A percentile compares a stretch with the other conserved stretches of the same genome.
phyloP scores from a whole-genome alignment of 2,113 vertebrate genomes.

The Dendropsophus ebraccatus region DNA sequence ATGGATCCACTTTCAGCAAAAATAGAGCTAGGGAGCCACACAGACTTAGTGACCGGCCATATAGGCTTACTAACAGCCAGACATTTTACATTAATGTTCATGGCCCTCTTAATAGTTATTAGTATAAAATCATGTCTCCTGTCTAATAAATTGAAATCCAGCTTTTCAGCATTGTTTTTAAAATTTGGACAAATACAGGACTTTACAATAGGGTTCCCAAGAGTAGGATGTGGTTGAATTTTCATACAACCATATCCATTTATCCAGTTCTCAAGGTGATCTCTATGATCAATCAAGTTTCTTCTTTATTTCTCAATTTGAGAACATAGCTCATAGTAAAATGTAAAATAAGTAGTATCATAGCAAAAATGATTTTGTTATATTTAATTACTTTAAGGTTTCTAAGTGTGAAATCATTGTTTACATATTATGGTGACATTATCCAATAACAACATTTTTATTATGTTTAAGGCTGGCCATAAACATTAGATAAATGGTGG shows the following conservation, averaged over 20 bases:
- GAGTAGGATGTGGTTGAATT: neutral
- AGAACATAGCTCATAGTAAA: neutral
- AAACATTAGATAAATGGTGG: no score
- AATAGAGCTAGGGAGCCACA: no score
- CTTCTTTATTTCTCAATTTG: no score
- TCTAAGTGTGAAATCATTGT: neutral
- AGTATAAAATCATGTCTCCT: no score
- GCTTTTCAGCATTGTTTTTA: neutral
- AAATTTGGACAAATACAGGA: neutral
- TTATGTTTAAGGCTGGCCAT: no score
- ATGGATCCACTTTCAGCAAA: no score
- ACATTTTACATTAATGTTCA: no score
- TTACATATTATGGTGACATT: no score
- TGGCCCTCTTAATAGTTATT: no score
- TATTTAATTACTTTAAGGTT: neutral
- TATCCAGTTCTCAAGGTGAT: neutral
- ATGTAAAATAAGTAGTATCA: neutral
- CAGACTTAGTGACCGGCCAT: no score
- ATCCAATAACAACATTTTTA: no score
- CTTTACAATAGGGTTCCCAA: neutral
- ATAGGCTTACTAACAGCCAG: no score
- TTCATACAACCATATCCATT: neutral
- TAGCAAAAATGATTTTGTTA: neutral
- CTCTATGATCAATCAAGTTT: neutral
- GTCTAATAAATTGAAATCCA: neutral